A percentile compares a stretch with the other conserved stretches of the same genome.
These are phyloP conservation scores for Gyps fulvus DNA, from an alignment of 2,113 vertebrate species.

Conservation along the genomic window DNA sequence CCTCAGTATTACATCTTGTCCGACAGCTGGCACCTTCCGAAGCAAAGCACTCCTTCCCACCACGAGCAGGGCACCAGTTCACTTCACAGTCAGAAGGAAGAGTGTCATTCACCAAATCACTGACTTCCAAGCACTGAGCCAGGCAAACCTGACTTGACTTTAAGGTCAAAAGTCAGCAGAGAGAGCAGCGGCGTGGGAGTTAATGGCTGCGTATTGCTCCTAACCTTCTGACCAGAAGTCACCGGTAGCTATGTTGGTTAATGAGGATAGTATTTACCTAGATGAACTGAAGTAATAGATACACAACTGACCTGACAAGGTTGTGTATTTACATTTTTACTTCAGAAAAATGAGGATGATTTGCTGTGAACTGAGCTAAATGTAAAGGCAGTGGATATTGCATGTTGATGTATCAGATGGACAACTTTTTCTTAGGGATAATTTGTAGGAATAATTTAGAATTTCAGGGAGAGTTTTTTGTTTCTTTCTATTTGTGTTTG, in stretches of 20 bases:
- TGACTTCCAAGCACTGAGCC: background rate
- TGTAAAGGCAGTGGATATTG: background rate
- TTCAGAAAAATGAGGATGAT: background rate
- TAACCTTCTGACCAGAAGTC: background rate
- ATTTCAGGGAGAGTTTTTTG: background rate
- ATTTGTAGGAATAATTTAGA: background rate
- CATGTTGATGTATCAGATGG: background rate
- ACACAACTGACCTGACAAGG: background rate
- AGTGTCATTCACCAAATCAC: background rate
- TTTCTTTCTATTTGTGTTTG: background rate
- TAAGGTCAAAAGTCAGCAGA: background rate
- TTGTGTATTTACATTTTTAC: background rate
- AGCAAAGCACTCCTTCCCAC: background rate
- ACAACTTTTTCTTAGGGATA: background rate
- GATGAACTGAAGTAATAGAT: background rate
- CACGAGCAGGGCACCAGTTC: background rate
- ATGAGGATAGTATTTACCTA: background rate
- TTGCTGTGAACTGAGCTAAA: background rate
- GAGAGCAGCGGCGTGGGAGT: background rate
- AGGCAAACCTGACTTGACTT: background rate
- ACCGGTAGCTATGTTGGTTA: background rate
- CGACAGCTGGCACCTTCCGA: background rate
- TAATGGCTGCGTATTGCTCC: background rate
- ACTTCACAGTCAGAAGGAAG: background rate
- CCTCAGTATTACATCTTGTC: background rate